Evolutionary conservation across 2,888 invertebrate genomes (phyloP).

Genomic region (Abrostola tripartita): DNA sequence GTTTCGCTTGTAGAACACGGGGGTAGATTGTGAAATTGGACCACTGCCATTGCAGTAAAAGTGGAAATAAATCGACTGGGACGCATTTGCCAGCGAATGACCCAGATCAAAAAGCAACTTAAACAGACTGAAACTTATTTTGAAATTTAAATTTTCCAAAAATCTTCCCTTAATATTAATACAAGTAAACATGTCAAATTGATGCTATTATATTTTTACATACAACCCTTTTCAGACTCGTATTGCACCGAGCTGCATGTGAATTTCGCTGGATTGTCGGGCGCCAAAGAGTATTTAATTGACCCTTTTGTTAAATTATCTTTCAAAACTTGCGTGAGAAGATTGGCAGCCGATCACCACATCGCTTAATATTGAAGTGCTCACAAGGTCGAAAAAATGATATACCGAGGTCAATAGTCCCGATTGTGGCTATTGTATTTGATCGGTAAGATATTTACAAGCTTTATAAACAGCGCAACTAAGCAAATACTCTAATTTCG

Average conservation of each 20-base stretch:
- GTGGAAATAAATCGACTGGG: conserved; percentile 84
- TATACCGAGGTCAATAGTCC: no score
- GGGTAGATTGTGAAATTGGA: conserved; percentile 83
- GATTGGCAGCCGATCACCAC: conserved; percentile 46
- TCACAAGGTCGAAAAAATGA: conserved; percentile 13
- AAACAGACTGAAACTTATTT: conserved; percentile 56
- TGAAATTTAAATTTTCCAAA: conserved; percentile 10
- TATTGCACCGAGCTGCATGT: conserved; percentile 26
- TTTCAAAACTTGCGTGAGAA: conserved; percentile 55
- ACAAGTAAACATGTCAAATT: background rate
- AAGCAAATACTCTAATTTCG: no score
- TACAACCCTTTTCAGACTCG: background rate
- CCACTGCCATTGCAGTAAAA: conserved; percentile 86
- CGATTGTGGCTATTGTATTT: no score
- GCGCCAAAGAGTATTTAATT: conserved; percentile 42
- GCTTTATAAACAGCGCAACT: no score
- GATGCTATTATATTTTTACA: background rate
- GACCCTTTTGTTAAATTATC: conserved; percentile 31
- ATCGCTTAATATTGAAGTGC: background rate
- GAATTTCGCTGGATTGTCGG: conserved; percentile 8
- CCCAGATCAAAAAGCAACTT: conserved; percentile 77
- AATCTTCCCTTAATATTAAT: background rate
- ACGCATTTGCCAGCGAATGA: conserved; percentile 80
- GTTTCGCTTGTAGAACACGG: conserved; percentile 79
- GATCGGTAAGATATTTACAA: no score